Conservation (phyloP, 2,888 invertebrate genomes). For the Temnothorax ravouxi region DNA sequence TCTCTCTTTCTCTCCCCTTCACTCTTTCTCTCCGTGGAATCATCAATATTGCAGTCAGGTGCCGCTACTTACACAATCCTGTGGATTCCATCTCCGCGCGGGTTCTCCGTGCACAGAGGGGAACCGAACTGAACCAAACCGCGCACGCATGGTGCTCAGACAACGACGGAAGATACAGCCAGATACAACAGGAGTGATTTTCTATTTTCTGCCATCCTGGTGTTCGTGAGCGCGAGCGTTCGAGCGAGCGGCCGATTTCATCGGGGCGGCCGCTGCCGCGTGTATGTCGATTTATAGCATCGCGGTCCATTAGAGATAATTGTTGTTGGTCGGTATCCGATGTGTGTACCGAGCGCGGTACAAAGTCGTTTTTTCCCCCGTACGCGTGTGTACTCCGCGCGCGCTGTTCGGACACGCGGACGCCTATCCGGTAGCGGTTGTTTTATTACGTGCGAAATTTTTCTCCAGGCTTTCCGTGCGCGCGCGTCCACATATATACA, state of each 20-base stretch:
- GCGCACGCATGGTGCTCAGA: slow-evolving; percentile 55
- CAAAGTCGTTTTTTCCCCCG: slow-evolving; percentile 80
- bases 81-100: slow-evolving; percentile 79
- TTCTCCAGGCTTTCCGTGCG: slow-evolving; percentile 67
- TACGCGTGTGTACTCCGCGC: slow-evolving; percentile 21
- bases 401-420: slow-evolving; percentile 37
- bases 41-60: slow-evolving; percentile 84
- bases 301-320: slow-evolving; percentile 85
- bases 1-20: slow-evolving; percentile 28
- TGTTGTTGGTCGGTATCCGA: slow-evolving; percentile 79
- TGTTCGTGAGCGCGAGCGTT: slow-evolving; percentile 50
- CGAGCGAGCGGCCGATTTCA: slow-evolving; percentile 78
- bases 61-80: slow-evolving; percentile 84
- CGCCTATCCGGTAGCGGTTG: slow-evolving; percentile 57
- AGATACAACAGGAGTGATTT: slow-evolving; percentile 73
- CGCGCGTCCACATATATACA: slow-evolving; percentile 20
- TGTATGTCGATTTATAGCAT: slow-evolving; percentile 85
- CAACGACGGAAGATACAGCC: slow-evolving; percentile 55
- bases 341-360: slow-evolving; percentile 74
- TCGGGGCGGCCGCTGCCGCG: slow-evolving; percentile 75
- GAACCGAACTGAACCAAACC: slow-evolving; percentile 52
- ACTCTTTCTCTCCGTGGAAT: slow-evolving; percentile 63
- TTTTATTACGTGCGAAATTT: slow-evolving; percentile 85
- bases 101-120: slow-evolving; percentile 59
- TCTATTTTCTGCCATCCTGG: slow-evolving; percentile 82